Percentiles rank a stretch among this genome's conserved stretches.
Conservation (phyloP, 2,888 invertebrate genomes). For the Leucoptera coffeella region DNA sequence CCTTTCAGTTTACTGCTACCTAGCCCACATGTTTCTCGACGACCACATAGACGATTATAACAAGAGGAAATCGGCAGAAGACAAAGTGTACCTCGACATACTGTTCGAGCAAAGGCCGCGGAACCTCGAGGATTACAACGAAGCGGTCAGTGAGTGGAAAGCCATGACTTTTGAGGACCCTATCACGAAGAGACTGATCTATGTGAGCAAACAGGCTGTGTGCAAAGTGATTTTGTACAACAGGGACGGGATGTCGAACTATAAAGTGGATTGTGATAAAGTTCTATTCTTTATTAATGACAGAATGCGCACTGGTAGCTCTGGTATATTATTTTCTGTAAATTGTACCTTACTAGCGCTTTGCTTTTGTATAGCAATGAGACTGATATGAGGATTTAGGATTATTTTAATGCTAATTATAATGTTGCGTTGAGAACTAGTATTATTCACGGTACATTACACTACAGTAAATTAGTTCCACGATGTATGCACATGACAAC, state of each 20-base stretch:
- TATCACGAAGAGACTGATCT: slow-evolving; percentile 22
- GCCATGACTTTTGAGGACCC: slow-evolving; percentile 28
- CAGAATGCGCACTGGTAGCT: too few relatives aligned
- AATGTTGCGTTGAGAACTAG: too few relatives aligned
- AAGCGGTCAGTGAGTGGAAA: slow-evolving; percentile 24
- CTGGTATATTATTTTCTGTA: too few relatives aligned
- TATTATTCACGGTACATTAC: too few relatives aligned
- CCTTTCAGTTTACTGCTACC: slow-evolving; percentile 20
- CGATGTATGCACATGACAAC: too few relatives aligned
- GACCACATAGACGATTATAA: slow-evolving; percentile 33
- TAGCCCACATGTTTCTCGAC: slow-evolving; percentile 23
- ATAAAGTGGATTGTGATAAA: slow-evolving; percentile 26
- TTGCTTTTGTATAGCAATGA: too few relatives aligned
- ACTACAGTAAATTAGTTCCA: too few relatives aligned
- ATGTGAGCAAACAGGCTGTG: slow-evolving; percentile 25
- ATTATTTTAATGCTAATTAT: too few relatives aligned
- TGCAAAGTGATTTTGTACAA: slow-evolving; percentile 34
- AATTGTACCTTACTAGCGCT: too few relatives aligned
- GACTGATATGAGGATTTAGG: too few relatives aligned
- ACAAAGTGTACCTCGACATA: slow-evolving; percentile 26
- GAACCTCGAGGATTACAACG: slow-evolving; percentile 11
- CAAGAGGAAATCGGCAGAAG: slow-evolving; percentile 26
- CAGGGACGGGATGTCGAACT: slow-evolving; percentile 30
- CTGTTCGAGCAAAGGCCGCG: slow-evolving; percentile 24
- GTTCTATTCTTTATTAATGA: slow-evolving; percentile 26